Evolutionary conservation across 2,797 vertebrate species (phyloP).

Genomic region (Sebastes steindachneri): DNA sequence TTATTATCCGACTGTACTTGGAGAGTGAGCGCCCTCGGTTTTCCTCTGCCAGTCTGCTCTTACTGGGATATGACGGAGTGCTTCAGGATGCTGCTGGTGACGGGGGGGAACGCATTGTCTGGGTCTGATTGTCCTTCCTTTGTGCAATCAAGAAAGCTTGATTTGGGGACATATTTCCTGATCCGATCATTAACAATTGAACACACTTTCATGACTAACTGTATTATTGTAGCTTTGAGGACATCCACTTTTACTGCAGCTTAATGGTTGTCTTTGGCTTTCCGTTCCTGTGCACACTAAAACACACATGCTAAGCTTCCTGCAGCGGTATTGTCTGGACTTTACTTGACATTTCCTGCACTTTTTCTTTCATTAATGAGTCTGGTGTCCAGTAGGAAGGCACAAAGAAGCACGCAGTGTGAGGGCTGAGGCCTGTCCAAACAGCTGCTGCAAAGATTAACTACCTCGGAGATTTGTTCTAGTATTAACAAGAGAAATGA

Average conservation of each 20-base stretch:
- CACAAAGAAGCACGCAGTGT: conserved; percentile 15
- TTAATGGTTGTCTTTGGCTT: conserved; percentile 11
- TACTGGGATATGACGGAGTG: conserved; percentile 39
- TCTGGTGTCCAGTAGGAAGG: conserved; percentile 28
- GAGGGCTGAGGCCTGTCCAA: conserved; percentile 49
- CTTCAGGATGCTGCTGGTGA: conserved; percentile 51
- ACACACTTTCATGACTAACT: conserved; percentile 10
- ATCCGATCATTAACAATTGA: conserved; percentile 42
- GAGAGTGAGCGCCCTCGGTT: conserved; percentile 33
- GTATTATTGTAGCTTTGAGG: conserved; percentile 47
- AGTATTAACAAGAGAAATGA: conserved; percentile 36
- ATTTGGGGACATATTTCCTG: conserved; percentile 55
- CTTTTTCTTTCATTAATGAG: conserved; percentile 37
- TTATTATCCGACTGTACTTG: conserved; percentile 60
- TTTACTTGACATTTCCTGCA: conserved; percentile 45
- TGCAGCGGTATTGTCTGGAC: conserved; percentile 39
- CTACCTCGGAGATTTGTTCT: conserved; percentile 41
- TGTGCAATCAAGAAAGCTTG: conserved; percentile 60
- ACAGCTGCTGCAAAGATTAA: conserved; percentile 59
- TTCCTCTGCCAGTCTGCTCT: conserved; percentile 50
- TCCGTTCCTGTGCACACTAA: neutral
- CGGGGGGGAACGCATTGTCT: conserved; percentile 46
- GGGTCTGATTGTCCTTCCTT: conserved; percentile 70
- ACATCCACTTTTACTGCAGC: conserved; percentile 8
- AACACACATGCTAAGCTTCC: conserved; percentile 13